These are phyloP conservation scores for Spongilla lacustris DNA, from an alignment of 37 sponge, comb jelly and placozoan species.

Conservation along the genomic window DNA sequence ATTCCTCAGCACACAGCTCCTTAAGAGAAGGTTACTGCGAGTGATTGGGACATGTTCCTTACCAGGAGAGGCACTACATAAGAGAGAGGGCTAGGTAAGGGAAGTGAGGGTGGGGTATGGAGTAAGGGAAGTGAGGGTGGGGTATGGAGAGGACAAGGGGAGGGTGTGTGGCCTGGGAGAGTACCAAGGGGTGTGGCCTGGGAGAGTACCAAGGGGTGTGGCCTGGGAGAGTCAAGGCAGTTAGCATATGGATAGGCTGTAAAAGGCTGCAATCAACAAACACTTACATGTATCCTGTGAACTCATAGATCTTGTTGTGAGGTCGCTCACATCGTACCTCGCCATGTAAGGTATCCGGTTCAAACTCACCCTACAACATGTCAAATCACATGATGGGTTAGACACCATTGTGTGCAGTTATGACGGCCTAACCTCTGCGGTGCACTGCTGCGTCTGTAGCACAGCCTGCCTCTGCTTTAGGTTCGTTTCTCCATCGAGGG, in stretches of 20 bases:
- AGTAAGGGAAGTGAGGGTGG: background rate
- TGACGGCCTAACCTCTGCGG: too few species aligned
- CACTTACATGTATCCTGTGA: conserved; percentile 77
- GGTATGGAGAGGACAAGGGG: background rate
- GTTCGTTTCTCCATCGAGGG: conserved; percentile 90
- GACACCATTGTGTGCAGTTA: too few species aligned
- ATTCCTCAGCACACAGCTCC: conserved; percentile 84
- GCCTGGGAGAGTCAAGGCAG: too few species aligned
- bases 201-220: too few species aligned
- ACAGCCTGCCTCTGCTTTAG: conserved; percentile 73
- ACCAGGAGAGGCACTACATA: conserved; percentile 24
- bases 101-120: background rate
- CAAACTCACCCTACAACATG: background rate
- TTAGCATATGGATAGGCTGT: background rate
- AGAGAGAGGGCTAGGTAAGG: background rate
- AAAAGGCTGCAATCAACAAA: background rate
- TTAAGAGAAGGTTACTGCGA: conserved; percentile 69
- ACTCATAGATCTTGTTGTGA: conserved; percentile 63
- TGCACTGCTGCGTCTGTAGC: conserved; percentile 1
- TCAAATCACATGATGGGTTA: too few species aligned
- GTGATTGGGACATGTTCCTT: conserved; percentile 25
- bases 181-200: too few species aligned
- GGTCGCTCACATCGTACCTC: conserved; percentile 55
- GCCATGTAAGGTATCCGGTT: conserved; percentile 35
- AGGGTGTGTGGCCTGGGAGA: background rate